Evolutionary conservation across 2,797 vertebrate genomes (phyloP), one percentile per base, ranked within the genome.

Genomic region (Takifugu rubripes): DNA sequence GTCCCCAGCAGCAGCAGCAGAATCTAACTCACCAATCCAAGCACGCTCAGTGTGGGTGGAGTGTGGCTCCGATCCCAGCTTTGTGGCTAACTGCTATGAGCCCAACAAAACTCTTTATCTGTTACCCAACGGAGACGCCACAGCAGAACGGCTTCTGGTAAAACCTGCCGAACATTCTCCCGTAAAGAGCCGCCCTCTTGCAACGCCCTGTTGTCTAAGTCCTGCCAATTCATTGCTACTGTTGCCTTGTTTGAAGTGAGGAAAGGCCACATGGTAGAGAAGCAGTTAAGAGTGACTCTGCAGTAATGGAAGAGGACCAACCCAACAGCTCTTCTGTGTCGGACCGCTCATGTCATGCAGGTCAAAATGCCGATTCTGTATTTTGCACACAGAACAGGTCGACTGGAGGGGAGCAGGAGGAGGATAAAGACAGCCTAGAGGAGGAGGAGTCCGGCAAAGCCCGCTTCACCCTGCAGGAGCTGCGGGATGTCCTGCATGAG

Each of bases 391-490:
- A 83, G 75, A 90, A 89, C 46, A 70, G 57, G 12, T 59, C 71
- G 10, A 25, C 58, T 1, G 89, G 92, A 0, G 79, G 87, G 5
- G 78, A 87, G 15, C 79, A 10, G 36, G 36, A 40, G 36, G 36
- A 40, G 36, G 36, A 40, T 3, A 8, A 46, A 21, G 44, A 46
- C 3, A 71, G 72, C 48, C 59, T 61, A 43, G 29, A 84, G 80
- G 94, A 92, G 50, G 90, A 89, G 69, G 94, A 95, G 58, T 87
- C 90, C 0, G 94, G 92, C 68, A 89, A 92, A 5, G 94, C 95
- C 3, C 78, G 92, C 25, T 98, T 98, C 87, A 98, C 96, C 5
- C 80, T 98, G 65, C 93, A 97, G 83, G 96, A 98, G 82, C 88
- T 98, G 36, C 88, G 92, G 15, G 94, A 96, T 0, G 96, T 98